Conservation (phyloP, 2,888 invertebrate genomes). For the Scaptomyza reducta region DNA sequence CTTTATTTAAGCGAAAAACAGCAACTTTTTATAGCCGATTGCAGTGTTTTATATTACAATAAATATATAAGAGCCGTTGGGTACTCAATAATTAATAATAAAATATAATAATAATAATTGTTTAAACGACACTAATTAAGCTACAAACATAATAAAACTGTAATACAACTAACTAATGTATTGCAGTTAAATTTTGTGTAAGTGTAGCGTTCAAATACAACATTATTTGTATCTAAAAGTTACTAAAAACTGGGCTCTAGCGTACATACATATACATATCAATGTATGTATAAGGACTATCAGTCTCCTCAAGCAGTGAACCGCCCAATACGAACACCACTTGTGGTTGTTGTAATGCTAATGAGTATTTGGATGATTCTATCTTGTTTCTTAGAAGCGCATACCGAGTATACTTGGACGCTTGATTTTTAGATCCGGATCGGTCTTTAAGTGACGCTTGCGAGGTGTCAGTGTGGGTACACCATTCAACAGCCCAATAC, state of each 20-base stretch:
- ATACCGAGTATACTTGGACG: slow-evolving; percentile 1
- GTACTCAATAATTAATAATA: slow-evolving; percentile 1
- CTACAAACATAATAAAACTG: background rate
- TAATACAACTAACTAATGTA: background rate
- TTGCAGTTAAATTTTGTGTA: background rate
- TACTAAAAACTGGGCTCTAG: slow-evolving; percentile 2
- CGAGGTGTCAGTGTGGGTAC: slow-evolving; percentile 4
- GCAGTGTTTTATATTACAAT: background rate
- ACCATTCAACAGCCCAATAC: background rate
- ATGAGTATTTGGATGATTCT: slow-evolving; percentile 5
- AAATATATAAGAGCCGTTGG: background rate
- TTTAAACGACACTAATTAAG: background rate
- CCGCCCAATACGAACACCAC: slow-evolving; percentile 7
- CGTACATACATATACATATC: slow-evolving; percentile 4
- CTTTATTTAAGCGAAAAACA: slow-evolving; percentile 9
- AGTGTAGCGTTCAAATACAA: background rate
- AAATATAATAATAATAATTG: background rate
- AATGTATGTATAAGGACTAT: slow-evolving; percentile 5
- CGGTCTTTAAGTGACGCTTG: background rate
- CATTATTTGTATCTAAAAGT: slow-evolving; percentile 1
- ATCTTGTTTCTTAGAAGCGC: background rate
- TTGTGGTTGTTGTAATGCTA: slow-evolving; percentile 2
- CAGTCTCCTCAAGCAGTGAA: slow-evolving; percentile 12
- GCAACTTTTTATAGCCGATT: background rate
- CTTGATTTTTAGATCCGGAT: background rate